Evolutionary conservation across 2,888 invertebrate genomes (phyloP).

Genomic region (Scaptodrosophila latifasciaeformis): DNA sequence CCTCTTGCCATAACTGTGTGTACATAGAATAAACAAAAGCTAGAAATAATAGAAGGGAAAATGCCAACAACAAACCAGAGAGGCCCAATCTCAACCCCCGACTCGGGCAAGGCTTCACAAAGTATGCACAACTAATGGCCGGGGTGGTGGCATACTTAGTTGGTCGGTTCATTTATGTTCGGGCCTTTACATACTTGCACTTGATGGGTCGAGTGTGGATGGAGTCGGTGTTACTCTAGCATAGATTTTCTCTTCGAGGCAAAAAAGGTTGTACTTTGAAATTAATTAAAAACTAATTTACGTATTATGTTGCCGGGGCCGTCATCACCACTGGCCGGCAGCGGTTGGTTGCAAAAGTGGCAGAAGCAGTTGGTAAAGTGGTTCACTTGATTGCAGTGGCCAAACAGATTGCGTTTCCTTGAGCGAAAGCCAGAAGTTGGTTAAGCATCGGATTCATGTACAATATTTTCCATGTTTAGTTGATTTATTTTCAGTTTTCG

Average conservation of each 20-base stretch:
- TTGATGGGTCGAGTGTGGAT: too few relatives aligned
- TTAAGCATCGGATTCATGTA: too few relatives aligned
- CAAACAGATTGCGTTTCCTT: slow-evolving; percentile 6
- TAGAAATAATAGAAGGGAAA: background rate
- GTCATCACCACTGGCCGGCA: slow-evolving; percentile 17
- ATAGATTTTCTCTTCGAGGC: slow-evolving; percentile 6
- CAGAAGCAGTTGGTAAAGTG: slow-evolving; percentile 16
- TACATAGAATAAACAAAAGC: background rate
- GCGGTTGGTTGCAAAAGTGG: background rate
- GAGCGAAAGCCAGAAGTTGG: background rate
- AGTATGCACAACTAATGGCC: background rate
- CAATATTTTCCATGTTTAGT: too few relatives aligned
- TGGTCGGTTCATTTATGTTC: background rate
- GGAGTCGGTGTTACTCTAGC: background rate
- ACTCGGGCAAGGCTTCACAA: background rate
- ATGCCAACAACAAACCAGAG: background rate
- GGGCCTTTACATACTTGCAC: background rate
- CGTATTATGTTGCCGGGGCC: slow-evolving; percentile 28
- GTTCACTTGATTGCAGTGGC: slow-evolving; percentile 28
- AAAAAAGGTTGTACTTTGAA: slow-evolving; percentile 22
- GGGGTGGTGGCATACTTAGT: background rate
- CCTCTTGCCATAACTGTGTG: background rate
- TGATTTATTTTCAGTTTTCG: background rate
- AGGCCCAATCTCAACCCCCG: background rate
- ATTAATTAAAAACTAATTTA: slow-evolving; percentile 50